A percentile compares a stretch with the other conserved stretches of the same genome.
Evolutionary conservation across 2,113 vertebrate species (phyloP).

Genomic region (Nothocercus nigrocapillus): DNA sequence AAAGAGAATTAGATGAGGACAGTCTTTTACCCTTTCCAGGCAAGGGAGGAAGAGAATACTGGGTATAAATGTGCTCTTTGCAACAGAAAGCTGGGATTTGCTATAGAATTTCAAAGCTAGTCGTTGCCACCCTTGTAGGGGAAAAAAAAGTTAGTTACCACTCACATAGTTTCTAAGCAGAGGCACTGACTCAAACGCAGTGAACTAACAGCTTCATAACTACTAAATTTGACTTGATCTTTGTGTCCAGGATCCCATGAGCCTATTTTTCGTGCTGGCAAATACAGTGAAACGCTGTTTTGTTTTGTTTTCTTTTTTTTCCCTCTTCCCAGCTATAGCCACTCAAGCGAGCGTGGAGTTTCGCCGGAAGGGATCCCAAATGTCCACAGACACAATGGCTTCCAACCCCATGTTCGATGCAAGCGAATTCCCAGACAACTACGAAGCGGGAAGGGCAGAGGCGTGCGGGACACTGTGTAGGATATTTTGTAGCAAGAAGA

Average conservation of each 20-base stretch:
- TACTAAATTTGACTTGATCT: slow-evolving; percentile 85
- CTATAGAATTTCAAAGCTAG: slow-evolving; percentile 10
- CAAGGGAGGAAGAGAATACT: not conserved
- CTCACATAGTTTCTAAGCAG: slow-evolving; percentile 67
- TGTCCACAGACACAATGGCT: slow-evolving; percentile 94
- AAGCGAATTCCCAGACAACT: slow-evolving; percentile 95
- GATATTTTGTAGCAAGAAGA: slow-evolving; percentile 99
- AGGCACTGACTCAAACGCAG: slow-evolving; percentile 68
- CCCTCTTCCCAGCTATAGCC: slow-evolving; percentile 86
- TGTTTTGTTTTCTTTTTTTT: slow-evolving; percentile 27
- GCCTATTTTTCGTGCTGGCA: slow-evolving; percentile 61
- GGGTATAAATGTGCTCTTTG: not conserved
- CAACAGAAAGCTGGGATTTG: not conserved
- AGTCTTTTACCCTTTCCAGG: not conserved
- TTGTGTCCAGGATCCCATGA: slow-evolving; percentile 93
- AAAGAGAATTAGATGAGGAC: not conserved
- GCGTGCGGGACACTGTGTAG: slow-evolving; percentile 95
- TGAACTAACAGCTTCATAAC: slow-evolving; percentile 71
- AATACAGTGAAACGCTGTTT: slow-evolving; percentile 57
- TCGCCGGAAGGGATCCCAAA: slow-evolving; percentile 92
- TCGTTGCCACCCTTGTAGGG: slow-evolving; percentile 9
- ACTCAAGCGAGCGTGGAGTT: slow-evolving; percentile 92
- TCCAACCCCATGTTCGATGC: slow-evolving; percentile 92
- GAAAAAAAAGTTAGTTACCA: slow-evolving; percentile 41
- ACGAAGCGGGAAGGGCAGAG: slow-evolving; percentile 94